Evolutionary conservation across 64 coral and sea anemone genomes (phyloP).

Genomic region (Actinia equina): DNA sequence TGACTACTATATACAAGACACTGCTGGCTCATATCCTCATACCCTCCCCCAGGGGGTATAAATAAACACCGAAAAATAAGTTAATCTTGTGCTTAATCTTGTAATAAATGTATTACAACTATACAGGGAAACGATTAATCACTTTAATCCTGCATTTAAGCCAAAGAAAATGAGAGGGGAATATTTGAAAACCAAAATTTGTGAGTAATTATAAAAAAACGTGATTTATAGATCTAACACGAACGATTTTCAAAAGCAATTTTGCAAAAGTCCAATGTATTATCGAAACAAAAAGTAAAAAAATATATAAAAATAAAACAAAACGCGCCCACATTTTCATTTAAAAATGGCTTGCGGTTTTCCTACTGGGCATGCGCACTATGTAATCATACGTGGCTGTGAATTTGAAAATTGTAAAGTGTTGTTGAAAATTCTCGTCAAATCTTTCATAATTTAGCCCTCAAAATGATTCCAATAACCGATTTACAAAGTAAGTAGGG

Average conservation of each 20-base stretch:
- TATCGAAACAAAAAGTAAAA: neutral
- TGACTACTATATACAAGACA: neutral
- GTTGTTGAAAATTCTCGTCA: neutral
- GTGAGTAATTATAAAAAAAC: neutral
- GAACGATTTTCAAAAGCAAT: neutral
- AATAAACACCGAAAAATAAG: neutral
- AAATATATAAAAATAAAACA: conserved; percentile 1
- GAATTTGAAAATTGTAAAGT: conserved; percentile 6
- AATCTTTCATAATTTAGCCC: conserved; percentile 12
- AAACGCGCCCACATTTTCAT: neutral
- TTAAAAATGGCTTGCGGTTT: neutral
- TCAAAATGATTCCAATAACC: conserved; percentile 94
- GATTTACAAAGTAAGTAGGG: conserved; percentile 95
- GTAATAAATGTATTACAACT: no score
- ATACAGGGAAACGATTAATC: no score
- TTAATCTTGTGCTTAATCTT: no score
- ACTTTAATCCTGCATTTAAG: no score
- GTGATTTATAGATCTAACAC: neutral
- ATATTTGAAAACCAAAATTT: no score
- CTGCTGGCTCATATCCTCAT: neutral
- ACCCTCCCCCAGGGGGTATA: neutral
- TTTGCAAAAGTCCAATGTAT: neutral
- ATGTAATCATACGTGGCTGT: conserved; percentile 52
- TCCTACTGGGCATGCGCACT: conserved; percentile 13
- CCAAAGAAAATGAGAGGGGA: no score